Evolutionary conservation across 2,797 vertebrate species (phyloP), one percentile per base, ranked within the genome.

Genomic region (Gobio occitaniae): DNA sequence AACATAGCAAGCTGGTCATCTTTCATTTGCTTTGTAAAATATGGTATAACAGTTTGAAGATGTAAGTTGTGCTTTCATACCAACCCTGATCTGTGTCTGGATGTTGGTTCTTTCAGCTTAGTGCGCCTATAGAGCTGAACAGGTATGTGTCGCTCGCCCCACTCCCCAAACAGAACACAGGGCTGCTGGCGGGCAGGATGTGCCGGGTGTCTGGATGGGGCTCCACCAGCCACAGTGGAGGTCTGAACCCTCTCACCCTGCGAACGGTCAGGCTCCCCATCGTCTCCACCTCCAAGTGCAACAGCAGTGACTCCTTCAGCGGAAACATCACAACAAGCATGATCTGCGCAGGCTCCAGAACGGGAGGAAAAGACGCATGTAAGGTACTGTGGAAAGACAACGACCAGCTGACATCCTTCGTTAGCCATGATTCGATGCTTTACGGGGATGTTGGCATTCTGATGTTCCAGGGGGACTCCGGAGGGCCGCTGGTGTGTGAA

Each of bases 201-300:
- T 96, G 96, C 88, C 93, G 87, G 87, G 95, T 96, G 80, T 96
- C 95, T 0, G 96, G 95, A 17, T 97, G 96, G 96, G 95, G 96
- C 68, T 93, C 91, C 90, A 94, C 91, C 77, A 90, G 86, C 61
- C 84, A 90, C 63, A 84, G 48, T 4, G 91, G 90, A 44, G 89
- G 91, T 15, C 91, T 90, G 83, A 87, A 88, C 3, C 89, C 92
- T 0, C 91, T 92, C 85, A 92, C 90, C 1, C 93, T 96, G 78
- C 92, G 89, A 76, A 95, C 93, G 0, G 94, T 95, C 48, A 90
- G 87, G 9, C 92, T 96, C 32, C 95, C 96, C 77, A 93, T 96
- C 82, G 90, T 96, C 54, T 94, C 96, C 15, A 65, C 87, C 0
- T 83, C 89, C 9, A 90, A 88, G 83, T 96, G 96, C 50, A 96